These are phyloP conservation scores for Acipenser transmontanus DNA, from an alignment of 2,797 vertebrate species.

Conservation along the genomic window DNA sequence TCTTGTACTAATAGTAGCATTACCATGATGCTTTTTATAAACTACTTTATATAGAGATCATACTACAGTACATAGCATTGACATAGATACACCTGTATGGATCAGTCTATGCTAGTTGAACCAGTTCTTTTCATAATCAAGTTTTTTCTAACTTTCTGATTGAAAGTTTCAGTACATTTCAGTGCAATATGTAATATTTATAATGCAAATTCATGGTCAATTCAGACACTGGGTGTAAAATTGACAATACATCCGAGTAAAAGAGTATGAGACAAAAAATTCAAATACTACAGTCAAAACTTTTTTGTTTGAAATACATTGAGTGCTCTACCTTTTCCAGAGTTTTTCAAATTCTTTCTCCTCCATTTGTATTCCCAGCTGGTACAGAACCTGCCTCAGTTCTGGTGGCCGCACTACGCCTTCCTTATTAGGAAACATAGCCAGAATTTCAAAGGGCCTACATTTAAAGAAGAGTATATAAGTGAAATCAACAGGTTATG, in stretches of 20 bases:
- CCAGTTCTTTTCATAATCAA: no score
- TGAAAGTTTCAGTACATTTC: no score
- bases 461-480: neutral
- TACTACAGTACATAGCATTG: neutral
- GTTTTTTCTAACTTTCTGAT: no score
- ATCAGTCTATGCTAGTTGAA: no score
- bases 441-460: constrained; percentile 21
- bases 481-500: no score
- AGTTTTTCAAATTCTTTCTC: constrained; percentile 20
- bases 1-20: neutral
- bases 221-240: no score
- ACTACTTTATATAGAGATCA: neutral
- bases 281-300: neutral
- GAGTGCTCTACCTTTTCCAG: constrained; percentile 17
- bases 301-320: neutral
- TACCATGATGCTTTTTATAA: neutral
- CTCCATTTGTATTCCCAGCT: constrained; percentile 19
- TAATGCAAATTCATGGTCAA: no score
- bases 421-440: constrained; percentile 12
- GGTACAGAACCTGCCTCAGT: constrained; percentile 12
- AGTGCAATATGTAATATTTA: no score
- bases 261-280: neutral
- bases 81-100: no score
- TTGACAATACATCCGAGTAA: no score
- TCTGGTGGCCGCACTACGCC: constrained; percentile 5